These are phyloP conservation scores for Bombus sylvicola DNA, from an alignment of 1,140 invertebrate genomes.

Conservation along the genomic window DNA sequence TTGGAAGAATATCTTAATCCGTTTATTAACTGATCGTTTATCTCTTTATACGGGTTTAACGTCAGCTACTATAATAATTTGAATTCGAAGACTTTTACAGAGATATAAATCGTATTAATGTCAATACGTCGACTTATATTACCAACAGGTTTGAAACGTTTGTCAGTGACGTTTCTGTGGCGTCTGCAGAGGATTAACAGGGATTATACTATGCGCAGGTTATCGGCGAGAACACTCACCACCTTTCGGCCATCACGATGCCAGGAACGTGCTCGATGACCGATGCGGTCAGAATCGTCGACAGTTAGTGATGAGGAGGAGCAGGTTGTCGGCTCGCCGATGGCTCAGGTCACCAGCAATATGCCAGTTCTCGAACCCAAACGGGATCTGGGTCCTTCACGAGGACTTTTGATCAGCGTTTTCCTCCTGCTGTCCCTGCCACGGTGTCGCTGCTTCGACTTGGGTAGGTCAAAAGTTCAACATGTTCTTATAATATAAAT, in stretches of 20 bases:
- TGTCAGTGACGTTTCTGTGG: constrained; percentile 17
- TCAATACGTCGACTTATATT: background rate
- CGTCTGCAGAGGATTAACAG: constrained; percentile 57
- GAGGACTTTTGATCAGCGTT: constrained; percentile 69
- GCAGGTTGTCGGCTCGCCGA: constrained; percentile 70
- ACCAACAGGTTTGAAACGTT: background rate
- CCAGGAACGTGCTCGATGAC: constrained; percentile 68
- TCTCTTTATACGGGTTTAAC: background rate
- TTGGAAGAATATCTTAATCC: background rate
- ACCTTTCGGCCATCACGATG: constrained; percentile 61
- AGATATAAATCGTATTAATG: background rate
- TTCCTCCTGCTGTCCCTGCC: constrained; percentile 72
- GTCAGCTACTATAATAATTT: background rate
- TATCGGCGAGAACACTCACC: constrained; percentile 61
- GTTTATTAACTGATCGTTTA: background rate
- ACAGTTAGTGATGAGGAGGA: constrained; percentile 74
- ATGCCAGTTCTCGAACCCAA: constrained; percentile 75
- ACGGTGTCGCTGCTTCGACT: constrained; percentile 66
- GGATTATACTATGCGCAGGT: constrained; percentile 58
- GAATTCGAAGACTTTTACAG: background rate
- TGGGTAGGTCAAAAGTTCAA: constrained; percentile 70
- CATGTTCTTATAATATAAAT: no score
- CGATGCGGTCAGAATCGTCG: constrained; percentile 62
- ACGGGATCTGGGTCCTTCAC: constrained; percentile 61
- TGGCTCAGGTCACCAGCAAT: constrained; percentile 73